Base-by-base conservation (phyloP, 2,888 invertebrate species). In the Orgyia antiqua region DNA sequence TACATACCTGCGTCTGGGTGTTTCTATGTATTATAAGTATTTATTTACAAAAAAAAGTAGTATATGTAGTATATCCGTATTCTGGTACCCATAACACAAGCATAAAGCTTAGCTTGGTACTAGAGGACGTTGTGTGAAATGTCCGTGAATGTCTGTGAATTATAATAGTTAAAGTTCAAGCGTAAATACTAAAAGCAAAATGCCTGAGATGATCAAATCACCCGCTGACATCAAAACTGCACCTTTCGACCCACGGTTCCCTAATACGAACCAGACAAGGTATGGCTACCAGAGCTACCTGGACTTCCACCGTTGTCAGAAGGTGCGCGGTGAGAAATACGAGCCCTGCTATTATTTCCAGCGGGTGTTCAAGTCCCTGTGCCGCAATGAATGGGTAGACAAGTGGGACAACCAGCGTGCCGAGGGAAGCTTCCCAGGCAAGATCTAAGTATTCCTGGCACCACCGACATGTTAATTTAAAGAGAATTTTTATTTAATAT, bases 211-310 rank as follows among this genome's bases (percentile, higher is more conserved):
- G 74, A 70, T 82, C 73, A 86, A 84, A 74, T 68, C 87, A 36
- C 72, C 76, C 42, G 74, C 74, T 26, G 87, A 88, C 58, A 64
- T 91, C 63, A 86, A 89, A 77, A 94, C 95, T 26, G 94, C 94
- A 51, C 97, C 97, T 29, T 97, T 95, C 76, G 99, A 99, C 89
- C 95, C 98, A 58, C 92, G 98, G 64, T 99, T 98, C 83, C 99
- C 99, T 58, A 98, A 98, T 82, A 90, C 90, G 74, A 97, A 98
- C 82, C 96, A 97, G 79, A 96, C 97, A 23, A 94, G 93, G 90
- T 94, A 88, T 76, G 98, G 98, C 84, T 97, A 93, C 83, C 93
- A 94, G 74, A 96, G 95, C 74, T 98, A 93, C 77, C 64, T 98
- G 63, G 98, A 98, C 80, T 98, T 90, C 83, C 92, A 97, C 75